Base-by-base conservation (phyloP, 2,888 invertebrate species). In the Venusia cambrica region DNA sequence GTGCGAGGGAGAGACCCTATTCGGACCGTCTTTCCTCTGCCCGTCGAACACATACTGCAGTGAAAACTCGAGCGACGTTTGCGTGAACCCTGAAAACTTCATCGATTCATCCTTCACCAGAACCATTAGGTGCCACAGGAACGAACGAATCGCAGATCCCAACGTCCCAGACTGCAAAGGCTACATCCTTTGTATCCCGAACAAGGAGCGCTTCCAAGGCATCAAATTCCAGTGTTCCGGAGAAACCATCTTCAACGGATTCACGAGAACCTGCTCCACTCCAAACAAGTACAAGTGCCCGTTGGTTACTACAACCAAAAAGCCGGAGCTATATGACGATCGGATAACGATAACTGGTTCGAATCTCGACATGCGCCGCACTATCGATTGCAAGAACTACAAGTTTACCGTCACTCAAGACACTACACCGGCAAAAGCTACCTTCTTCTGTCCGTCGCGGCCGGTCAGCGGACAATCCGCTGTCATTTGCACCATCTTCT, bases 151-250 rank as follows among this genome's bases (percentile, higher is more conserved):
- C 4, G 79, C 77, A 0, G 87, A 87, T 36, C 74, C 83, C 0
- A 77, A 57, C 31, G 77, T 85, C 0, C 71, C 80, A 0, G 74
- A 67, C 2, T 87, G 87, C 54, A 87, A 87, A 54, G 85, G 84
- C 3, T 87, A 87, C 48, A 84, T 87, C 18, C 57, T 87, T 0
- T 87, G 87, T 46, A 77, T 87, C 9, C 72, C 80, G 0, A 84
- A 79, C 45, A 80, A 73, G 40, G 74, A 72, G 34, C 73, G 76
- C 15, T 81, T 83, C 46, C 83, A 84, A 62, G 83, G 79, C 6
- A 79, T 85, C 29, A 84, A 81, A 37, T 87, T 85, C 45, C 76
- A 78, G 43, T 87, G 87, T 38, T 67, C 78, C 0, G 87, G 85
- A 0, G 70, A 69, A 13, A 87, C 87, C 0, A 54, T 87, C 9